A percentile compares a stretch with the other conserved stretches of the same genome.
These are phyloP conservation scores for Gymnarchus niloticus DNA, from an alignment of 2,113 vertebrate species.

Conservation along the genomic window DNA sequence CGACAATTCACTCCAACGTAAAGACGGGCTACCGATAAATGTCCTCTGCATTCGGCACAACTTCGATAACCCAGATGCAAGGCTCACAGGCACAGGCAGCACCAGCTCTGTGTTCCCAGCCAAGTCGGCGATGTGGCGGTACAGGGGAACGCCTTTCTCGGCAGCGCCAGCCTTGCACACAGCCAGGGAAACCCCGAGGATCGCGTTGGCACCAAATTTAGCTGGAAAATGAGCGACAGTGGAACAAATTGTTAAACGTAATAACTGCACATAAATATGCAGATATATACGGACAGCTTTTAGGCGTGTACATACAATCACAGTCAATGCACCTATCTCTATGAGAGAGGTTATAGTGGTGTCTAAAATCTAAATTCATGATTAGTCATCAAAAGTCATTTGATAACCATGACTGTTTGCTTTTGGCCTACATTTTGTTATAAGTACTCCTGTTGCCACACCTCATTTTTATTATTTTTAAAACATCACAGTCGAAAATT, in stretches of 20 bases:
- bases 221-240: slow-evolving; percentile 57
- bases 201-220: slow-evolving; percentile 85
- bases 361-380: too few species aligned
- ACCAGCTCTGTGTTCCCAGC: slow-evolving; percentile 83
- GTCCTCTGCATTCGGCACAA: not conserved
- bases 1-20: not conserved
- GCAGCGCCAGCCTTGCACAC: slow-evolving; percentile 85
- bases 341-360: too few species aligned
- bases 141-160: slow-evolving; percentile 79
- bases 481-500: not conserved
- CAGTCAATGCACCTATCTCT: not conserved
- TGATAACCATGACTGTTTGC: not conserved
- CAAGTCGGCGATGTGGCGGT: slow-evolving; percentile 86
- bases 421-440: not conserved
- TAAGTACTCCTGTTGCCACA: not conserved
- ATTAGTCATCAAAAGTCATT: too few species aligned
- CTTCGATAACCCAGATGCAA: not conserved
- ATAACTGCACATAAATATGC: not conserved
- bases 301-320: not conserved
- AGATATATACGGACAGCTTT: not conserved
- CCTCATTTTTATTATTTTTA: not conserved
- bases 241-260: slow-evolving; percentile 26
- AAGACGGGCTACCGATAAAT: not conserved
- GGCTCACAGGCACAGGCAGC: slow-evolving; percentile 82
- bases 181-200: slow-evolving; percentile 83